Base-by-base conservation (phyloP, 2,888 invertebrate genomes). In the Folsomia candida region DNA sequence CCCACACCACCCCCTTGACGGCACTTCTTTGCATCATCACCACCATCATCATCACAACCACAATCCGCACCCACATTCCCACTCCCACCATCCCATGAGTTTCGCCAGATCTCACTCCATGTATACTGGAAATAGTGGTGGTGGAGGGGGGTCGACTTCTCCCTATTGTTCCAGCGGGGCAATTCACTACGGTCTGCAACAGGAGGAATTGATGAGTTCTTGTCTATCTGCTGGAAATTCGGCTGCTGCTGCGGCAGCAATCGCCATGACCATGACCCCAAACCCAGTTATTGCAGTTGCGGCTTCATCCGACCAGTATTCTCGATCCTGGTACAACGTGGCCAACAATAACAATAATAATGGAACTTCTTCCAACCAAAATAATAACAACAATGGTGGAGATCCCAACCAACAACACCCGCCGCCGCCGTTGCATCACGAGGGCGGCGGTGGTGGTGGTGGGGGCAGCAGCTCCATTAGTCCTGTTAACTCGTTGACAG, bases 251-350 rank as follows among this genome's bases (percentile, higher is more conserved):
- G 75, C 73, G 2, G 76, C 76, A 11, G 74, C 76, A 54, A 71
- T 71, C 22, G 71, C 72, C 59, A 66, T 73, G 28, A 71, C 76
- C 47, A 75, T 77, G 76, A 64, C 74, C 62, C 72, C 69, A 64
- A 68, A 51, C 66, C 60, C 71, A 14, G 73, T 64, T 20, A 70
- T 67, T 54, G 74, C 74, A 37, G 74, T 69, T 54, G 71, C 69
- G 18, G 71, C 67, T 3, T 67, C 69, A 9, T 69, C 74, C 27
- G 75, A 75, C 58, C 76, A 75, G 51, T 72, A 70, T 64, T 72
- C 75, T n/a, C 69, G 75, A 64, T 74, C 77, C 6, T 77, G 77
- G 77, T 77, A 77, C 51, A 60, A 73, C 25, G 76, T 76, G 73
- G 64, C 76, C 57, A 74, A 66, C 65, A 75, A 70, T 64, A 72